Conservation (phyloP, 2,113 vertebrate species). For the Conger conger region DNA sequence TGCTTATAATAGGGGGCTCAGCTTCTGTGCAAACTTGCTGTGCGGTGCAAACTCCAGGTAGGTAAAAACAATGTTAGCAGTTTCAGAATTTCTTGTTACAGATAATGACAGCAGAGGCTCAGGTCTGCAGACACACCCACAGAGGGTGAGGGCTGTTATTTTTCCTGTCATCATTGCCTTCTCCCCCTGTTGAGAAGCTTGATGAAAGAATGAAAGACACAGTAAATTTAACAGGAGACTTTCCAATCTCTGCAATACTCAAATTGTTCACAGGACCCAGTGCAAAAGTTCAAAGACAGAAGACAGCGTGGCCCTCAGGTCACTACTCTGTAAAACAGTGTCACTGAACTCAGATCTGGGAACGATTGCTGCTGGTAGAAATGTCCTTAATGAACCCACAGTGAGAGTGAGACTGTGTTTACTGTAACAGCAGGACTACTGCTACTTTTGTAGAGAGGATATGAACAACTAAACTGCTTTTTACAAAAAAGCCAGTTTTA, state of each 20-base stretch:
- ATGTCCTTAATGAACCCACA: not conserved
- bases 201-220: conserved; percentile 23
- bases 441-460: not conserved
- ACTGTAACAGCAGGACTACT: not conserved
- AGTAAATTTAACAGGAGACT: not conserved
- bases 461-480: not conserved
- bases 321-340: not conserved
- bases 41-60: not conserved
- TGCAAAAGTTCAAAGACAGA: conserved; percentile 9
- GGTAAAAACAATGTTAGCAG: not conserved
- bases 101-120: not conserved
- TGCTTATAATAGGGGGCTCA: not conserved
- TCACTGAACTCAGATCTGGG: not conserved
- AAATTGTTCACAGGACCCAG: not conserved
- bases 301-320: not conserved
- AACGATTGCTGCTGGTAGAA: not conserved
- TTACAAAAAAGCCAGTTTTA: not conserved
- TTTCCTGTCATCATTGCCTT: not conserved
- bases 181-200: not conserved
- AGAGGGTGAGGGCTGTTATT: not conserved
- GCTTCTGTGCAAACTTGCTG: not conserved
- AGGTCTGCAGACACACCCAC: not conserved
- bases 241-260: not conserved
- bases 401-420: not conserved
- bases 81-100: not conserved